Evolutionary conservation across 2,888 invertebrate species (phyloP).

Genomic region (Formica aserva): DNA sequence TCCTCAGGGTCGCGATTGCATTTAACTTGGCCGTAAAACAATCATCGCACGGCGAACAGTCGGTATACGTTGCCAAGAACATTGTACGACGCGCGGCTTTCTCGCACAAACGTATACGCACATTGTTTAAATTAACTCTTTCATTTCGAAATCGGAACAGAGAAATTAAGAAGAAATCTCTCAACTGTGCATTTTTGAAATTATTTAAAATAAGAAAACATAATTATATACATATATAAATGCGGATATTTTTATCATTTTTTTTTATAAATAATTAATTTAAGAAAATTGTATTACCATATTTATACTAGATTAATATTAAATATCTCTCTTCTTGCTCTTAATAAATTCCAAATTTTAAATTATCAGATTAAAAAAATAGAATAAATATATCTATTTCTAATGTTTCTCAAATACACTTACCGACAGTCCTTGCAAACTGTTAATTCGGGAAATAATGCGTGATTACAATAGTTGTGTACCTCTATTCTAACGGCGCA

Average conservation of each 20-base stretch:
- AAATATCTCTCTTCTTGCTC: neutral
- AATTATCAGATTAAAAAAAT: neutral
- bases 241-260: neutral
- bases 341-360: neutral
- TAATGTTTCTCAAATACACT: conserved; percentile 20
- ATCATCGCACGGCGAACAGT: conserved; percentile 61
- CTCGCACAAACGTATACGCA: conserved; percentile 17
- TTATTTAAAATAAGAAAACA: neutral
- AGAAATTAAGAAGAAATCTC: neutral
- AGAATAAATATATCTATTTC: neutral
- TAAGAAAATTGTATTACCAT: neutral
- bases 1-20: conserved; percentile 70
- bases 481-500: conserved; percentile 14
- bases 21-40: conserved; percentile 68
- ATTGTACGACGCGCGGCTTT: conserved; percentile 28
- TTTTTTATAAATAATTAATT: neutral
- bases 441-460: conserved; percentile 48
- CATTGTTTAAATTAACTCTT: conserved; percentile 18
- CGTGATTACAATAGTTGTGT: conserved; percentile 37
- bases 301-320: neutral
- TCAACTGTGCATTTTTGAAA: neutral
- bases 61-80: conserved; percentile 67
- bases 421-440: conserved; percentile 40
- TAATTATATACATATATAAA: neutral
- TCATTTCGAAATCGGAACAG: neutral